These are phyloP conservation scores for Caenorhabditis brenneri DNA, from an alignment of 1,140 invertebrate species.

Conservation along the genomic window DNA sequence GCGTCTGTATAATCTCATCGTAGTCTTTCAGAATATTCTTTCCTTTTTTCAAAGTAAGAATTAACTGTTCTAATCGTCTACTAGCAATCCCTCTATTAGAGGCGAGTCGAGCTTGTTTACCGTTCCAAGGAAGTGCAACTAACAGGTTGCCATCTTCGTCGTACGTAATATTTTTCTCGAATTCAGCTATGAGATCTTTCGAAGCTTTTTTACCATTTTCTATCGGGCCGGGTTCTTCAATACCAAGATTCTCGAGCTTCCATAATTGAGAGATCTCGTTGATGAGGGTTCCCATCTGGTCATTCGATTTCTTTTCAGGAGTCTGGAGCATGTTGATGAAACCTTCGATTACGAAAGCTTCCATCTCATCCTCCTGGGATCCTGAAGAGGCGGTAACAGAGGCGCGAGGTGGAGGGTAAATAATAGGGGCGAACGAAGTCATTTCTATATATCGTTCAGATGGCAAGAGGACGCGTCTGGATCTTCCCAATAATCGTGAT, in stretches of 20 bases:
- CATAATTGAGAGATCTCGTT: not conserved
- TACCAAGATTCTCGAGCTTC: not conserved
- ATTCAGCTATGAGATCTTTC: no score
- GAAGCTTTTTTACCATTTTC: not conserved
- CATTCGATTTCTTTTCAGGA: no score
- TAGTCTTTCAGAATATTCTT: not conserved
- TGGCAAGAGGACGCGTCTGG: no score
- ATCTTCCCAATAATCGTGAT: no score
- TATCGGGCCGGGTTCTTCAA: not conserved
- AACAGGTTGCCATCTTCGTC: not conserved
- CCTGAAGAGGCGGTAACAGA: no score
- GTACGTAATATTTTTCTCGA: no score
- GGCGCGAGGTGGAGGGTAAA: no score
- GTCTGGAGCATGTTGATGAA: not conserved
- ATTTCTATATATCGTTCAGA: no score
- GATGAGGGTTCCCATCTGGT: not conserved
- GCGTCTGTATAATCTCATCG: not conserved
- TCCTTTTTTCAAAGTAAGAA: not conserved
- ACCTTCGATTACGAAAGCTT: no score
- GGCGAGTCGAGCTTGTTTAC: not conserved
- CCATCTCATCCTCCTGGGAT: no score
- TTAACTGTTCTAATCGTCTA: not conserved
- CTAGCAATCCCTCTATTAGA: not conserved
- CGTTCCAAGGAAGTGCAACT: not conserved
- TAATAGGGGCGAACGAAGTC: no score